Evolutionary conservation across 2,888 invertebrate species (phyloP).

Genomic region (Zaprionus lineosus): DNA sequence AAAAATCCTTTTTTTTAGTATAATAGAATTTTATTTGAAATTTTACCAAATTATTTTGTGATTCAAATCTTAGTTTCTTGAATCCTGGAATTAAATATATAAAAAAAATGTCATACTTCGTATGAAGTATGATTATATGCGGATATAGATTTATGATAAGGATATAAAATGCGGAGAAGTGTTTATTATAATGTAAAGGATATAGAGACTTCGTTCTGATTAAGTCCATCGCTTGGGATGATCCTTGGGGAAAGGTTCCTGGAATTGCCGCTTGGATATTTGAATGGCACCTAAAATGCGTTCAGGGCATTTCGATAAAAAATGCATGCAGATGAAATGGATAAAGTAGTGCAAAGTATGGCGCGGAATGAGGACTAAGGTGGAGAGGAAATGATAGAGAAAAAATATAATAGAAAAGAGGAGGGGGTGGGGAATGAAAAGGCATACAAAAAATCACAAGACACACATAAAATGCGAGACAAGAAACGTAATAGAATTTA

Average conservation of each 20-base stretch:
- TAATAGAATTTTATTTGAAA: too few species aligned
- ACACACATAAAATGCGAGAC: slow-evolving; percentile 61
- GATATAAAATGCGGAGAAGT: too few species aligned
- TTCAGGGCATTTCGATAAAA: slow-evolving; percentile 72
- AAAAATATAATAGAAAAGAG: neutral
- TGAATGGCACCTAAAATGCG: slow-evolving; percentile 61
- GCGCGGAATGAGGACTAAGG: neutral
- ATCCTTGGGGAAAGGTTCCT: slow-evolving; percentile 17
- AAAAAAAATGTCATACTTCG: too few species aligned
- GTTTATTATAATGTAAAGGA: neutral
- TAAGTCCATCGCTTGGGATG: neutral
- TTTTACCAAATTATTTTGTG: too few species aligned
- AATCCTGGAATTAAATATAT: too few species aligned
- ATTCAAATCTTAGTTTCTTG: too few species aligned
- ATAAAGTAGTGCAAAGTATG: slow-evolving; percentile 29
- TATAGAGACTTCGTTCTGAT: slow-evolving; percentile 13
- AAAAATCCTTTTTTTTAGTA: too few species aligned
- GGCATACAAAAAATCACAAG: slow-evolving; percentile 53
- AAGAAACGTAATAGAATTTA: slow-evolving; percentile 36
- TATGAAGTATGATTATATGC: too few species aligned
- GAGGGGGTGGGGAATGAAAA: slow-evolving; percentile 53
- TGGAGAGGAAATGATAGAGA: neutral
- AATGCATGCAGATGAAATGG: slow-evolving; percentile 52
- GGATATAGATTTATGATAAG: too few species aligned
- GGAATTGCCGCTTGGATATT: slow-evolving; percentile 47